Conservation (phyloP, 2,888 invertebrate genomes). For the Latrodectus elegans region DNA sequence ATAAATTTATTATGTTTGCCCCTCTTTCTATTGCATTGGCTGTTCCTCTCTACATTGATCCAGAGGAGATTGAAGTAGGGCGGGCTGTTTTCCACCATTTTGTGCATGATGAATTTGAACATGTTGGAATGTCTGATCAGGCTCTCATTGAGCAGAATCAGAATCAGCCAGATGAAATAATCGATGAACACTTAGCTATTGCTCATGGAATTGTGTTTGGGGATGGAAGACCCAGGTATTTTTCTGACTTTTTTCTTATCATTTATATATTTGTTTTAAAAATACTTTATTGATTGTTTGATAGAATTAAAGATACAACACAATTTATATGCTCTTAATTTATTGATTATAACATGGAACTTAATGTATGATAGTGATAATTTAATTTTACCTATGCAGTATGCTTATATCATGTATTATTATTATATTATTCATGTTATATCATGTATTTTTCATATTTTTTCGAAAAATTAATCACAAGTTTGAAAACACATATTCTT, state of each 20-base stretch:
- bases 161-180: background rate
- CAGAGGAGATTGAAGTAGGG: constrained; percentile 20
- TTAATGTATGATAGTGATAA: background rate
- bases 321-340: background rate
- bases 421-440: no score
- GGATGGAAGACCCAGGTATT: background rate
- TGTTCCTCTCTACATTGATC: constrained; percentile 5
- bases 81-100: constrained; percentile 33
- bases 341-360: background rate
- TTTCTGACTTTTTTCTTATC: background rate
- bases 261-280: background rate
- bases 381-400: no score
- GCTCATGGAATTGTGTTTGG: background rate
- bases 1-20: no score
- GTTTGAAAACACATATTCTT: no score
- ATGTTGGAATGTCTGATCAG: constrained; percentile 17
- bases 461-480: no score
- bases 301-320: background rate
- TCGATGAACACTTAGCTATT: constrained; percentile 8
- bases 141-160: background rate
- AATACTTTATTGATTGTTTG: background rate
- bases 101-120: constrained; percentile 31
- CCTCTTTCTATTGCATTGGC: background rate
- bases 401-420: no score
- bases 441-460: no score